phyloP scores from a whole-genome alignment of 30 jellyfish, hydroid and myxozoan species.

The Chrysaora quinquecirrha region DNA sequence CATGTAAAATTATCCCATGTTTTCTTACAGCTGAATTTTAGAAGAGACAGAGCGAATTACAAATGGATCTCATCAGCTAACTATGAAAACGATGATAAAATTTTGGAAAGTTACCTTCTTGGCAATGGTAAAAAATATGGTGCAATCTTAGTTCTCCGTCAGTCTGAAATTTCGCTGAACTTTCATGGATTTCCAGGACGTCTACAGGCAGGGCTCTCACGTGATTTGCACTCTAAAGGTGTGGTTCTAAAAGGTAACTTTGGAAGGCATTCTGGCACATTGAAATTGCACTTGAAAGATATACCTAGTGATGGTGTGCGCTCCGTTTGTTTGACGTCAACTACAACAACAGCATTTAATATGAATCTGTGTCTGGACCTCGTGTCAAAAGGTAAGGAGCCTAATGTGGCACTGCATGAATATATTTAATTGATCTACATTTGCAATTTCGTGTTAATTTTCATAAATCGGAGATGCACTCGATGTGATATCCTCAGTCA shows the following conservation, averaged over 20 bases:
- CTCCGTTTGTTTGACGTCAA: not conserved
- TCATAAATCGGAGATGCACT: too few relatives aligned
- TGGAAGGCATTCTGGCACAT: not conserved
- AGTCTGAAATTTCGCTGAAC: not conserved
- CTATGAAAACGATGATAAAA: not conserved
- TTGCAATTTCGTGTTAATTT: too few relatives aligned
- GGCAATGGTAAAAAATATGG: slow-evolving; percentile 34
- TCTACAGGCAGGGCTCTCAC: not conserved
- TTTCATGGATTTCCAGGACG: slow-evolving; percentile 33
- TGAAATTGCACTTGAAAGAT: not conserved
- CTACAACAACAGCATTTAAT: not conserved
- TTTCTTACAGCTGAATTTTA: slow-evolving; percentile 3
- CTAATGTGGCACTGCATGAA: too few relatives aligned
- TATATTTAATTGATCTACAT: too few relatives aligned
- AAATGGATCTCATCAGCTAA: slow-evolving; percentile 31
- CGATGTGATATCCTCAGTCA: too few relatives aligned
- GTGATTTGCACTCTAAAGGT: not conserved
- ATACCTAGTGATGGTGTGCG: not conserved
- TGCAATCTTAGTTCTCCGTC: not conserved
- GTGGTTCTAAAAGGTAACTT: not conserved
- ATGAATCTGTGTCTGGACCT: not conserved
- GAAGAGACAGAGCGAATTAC: not conserved
- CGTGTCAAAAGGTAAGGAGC: slow-evolving; percentile 5
- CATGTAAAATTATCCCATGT: too few relatives aligned
- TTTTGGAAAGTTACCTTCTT: slow-evolving; percentile 16